A percentile compares a stretch with the other conserved stretches of the same genome.
Evolutionary conservation across 2,888 invertebrate species (phyloP).

Genomic region (Salticus scenicus): DNA sequence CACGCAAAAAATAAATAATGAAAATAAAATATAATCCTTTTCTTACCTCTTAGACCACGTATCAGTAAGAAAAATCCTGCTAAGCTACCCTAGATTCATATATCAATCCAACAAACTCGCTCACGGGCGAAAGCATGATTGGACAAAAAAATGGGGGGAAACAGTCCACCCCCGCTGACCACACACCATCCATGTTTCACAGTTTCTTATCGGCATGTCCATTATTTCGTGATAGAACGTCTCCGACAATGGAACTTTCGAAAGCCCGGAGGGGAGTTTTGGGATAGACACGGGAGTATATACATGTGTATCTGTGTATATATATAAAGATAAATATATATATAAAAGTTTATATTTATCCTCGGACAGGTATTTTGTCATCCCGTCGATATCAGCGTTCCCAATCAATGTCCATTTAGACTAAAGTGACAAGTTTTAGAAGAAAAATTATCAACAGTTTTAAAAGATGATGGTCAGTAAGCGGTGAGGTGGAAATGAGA

Average conservation of each 20-base stretch:
- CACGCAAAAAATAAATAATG: no score
- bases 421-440: slow-evolving; percentile 45
- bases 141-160: slow-evolving; percentile 4
- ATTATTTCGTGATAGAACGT: slow-evolving; percentile 67
- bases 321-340: slow-evolving; percentile 31
- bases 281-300: slow-evolving; percentile 23
- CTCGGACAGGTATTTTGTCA: slow-evolving; percentile 68
- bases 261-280: slow-evolving; percentile 50
- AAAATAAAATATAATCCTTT: background rate
- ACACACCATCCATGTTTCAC: slow-evolving; percentile 59
- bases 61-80: slow-evolving; percentile 8
- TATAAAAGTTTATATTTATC: slow-evolving; percentile 53
- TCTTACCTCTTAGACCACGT: background rate
- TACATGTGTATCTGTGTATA: slow-evolving; percentile 29
- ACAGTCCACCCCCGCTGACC: slow-evolving; percentile 31
- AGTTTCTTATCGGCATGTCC: slow-evolving; percentile 60
- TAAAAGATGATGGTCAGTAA: slow-evolving; percentile 63
- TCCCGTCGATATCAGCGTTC: slow-evolving; percentile 53
- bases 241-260: slow-evolving; percentile 41
- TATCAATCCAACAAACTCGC: slow-evolving; percentile 54
- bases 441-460: slow-evolving; percentile 70
- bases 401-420: slow-evolving; percentile 52
- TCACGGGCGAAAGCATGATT: slow-evolving; percentile 20
- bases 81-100: slow-evolving; percentile 53
- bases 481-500: slow-evolving; percentile 14